Evolutionary conservation across 1,140 invertebrate genomes (phyloP), one percentile per base, ranked within the genome.

Genomic region (Papilio glaucus): DNA sequence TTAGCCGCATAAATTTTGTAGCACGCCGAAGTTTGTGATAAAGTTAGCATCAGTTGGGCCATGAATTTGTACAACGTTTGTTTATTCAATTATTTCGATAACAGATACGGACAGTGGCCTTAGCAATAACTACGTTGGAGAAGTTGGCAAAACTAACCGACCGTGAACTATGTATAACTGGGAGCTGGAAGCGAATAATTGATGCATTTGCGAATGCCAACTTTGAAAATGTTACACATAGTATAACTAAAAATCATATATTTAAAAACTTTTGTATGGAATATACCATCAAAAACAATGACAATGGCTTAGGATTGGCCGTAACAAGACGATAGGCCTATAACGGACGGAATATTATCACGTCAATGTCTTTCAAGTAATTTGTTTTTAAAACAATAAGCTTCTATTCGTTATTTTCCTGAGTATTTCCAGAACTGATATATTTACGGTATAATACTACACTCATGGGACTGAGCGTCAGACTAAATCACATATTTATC

Each of bases 121-220:
- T 37, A 13, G n/a, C n/a, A 24, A 62, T 37, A 15, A 37, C 60
- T 37, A 33, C 29, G 15, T 33, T 37, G 60, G 13, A 37, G 60
- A 62, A 62, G 60, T 65, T 65, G 37, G 62, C 33, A 39, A 41
- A 65, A 39, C 37, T 37, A 65, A 65, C 62, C 62, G 18, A 39
- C 62, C 62, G 62, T 65, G 62, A 65, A 65, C 62, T 38, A 38
- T 65, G 37, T 65, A 38, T 65, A 61, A 61, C 60, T 61, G 60
- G 60, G 29, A 33, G 29, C 29, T 29, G 26, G 15, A 37, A 61
- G 29, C 60, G 26, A 37, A 37, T 61, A 61, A 61, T 61, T 37
- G 60, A 61, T 61, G 6, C 60, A 37, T 61, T 61, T 37, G 5
- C 29, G 13, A 61, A 26, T 37, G 60, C 60, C 60, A 61, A 61